Base-by-base conservation (phyloP, 1,140 invertebrate genomes). In the Drosophila sechellia region DNA sequence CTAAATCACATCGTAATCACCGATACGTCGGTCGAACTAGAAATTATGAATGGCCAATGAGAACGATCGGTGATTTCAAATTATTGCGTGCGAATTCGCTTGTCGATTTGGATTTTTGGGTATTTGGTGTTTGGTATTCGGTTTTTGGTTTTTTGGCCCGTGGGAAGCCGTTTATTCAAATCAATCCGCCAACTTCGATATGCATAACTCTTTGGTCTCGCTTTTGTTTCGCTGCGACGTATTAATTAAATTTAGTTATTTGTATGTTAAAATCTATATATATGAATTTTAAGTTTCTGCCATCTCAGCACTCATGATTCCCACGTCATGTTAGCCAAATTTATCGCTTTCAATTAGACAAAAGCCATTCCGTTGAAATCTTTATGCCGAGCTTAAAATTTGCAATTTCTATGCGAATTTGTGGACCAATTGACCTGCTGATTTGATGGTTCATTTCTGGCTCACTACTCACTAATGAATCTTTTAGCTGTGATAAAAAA, bases 221-320 rank as follows among this genome's bases (percentile, higher is more conserved):
- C 63, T 49, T 70, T 70, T 70, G 68, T 69, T 25, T 70, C 6
- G 0, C 35, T 10, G 17, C 15, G 50, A 43, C 66, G 54, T 64
- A 89, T 87, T 89, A 84, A 90, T 89, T 89, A 79, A 84, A 79
- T 58, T 63, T 89, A 87, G 71, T 87, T 89, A 89, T 83, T 89
- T 89, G 77, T 89, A 83, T 87, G 71, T 68, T 89, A 66, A 83
- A 77, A 74, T 77, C 72, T 69, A 70, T 87, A 89, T 89, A 89
- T 89, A 57, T 66, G 71, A 86, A 81, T 81, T 60, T 77, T 59
- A 75, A 69, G 45, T 48, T 55, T 60, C 40, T n/a, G 17, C 48
- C 56, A 53, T 53, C 63, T 75, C 39, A 58, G 75, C 64, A 75
- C 65, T 78, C 48, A 74, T 68, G 65, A 73, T 87, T 87, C 84